phyloP scores from a whole-genome alignment of 1,140 invertebrate species.

The Lamellibrachia luymesi region DNA sequence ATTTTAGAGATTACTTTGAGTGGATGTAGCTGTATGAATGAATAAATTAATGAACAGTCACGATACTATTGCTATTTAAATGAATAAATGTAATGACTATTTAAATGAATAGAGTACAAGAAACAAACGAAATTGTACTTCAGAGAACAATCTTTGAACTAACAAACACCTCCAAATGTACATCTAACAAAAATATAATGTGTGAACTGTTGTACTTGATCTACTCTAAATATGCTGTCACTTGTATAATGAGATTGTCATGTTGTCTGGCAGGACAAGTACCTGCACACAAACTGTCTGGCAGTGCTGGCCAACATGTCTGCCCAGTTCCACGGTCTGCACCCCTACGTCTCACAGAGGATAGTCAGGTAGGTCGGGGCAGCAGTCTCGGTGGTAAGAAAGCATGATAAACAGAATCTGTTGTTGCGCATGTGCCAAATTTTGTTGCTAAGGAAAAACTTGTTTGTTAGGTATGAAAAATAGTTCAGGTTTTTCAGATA shows the following conservation, averaged over 20 bases:
- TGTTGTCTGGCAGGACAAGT: constrained; percentile 49
- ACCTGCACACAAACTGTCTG: constrained; percentile 66
- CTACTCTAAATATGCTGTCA: background rate
- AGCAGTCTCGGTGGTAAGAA: background rate
- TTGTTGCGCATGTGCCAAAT: background rate
- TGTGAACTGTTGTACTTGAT: background rate
- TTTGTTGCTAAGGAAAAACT: background rate
- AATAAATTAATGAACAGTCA: too few relatives aligned
- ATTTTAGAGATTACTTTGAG: too few relatives aligned
- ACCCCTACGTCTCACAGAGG: constrained; percentile 94
- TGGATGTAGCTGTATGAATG: too few relatives aligned
- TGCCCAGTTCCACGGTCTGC: constrained; percentile 86
- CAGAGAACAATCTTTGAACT: too few relatives aligned
- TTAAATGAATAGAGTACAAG: too few relatives aligned
- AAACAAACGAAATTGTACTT: too few relatives aligned
- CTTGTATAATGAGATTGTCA: background rate
- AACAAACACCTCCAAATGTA: too few relatives aligned
- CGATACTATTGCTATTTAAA: too few relatives aligned
- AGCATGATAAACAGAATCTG: background rate
- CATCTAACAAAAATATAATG: too few relatives aligned
- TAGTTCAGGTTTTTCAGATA: background rate
- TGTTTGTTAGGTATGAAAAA: background rate
- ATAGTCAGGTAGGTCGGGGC: constrained; percentile 63
- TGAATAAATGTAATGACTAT: too few relatives aligned
- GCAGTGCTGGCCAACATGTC: constrained; percentile 98